These are phyloP conservation scores for Diploscapter pachys DNA, from an alignment of 1,140 invertebrate genomes.

Conservation along the genomic window DNA sequence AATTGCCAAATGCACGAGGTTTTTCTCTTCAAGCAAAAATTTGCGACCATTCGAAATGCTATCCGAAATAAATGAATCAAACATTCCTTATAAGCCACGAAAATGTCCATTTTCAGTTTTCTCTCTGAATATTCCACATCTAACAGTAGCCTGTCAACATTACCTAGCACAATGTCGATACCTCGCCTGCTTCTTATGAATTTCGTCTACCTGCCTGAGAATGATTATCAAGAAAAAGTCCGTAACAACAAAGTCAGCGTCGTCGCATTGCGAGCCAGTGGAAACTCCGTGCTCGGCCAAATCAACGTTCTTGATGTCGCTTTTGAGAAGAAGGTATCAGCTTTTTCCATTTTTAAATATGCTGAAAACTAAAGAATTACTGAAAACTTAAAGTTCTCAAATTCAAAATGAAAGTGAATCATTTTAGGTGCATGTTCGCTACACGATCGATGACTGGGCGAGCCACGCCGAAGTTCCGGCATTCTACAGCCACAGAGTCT, in stretches of 20 bases:
- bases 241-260: constrained; percentile 4
- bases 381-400: too few species aligned
- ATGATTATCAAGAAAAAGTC: constrained; percentile 1
- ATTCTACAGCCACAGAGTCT: constrained; percentile 13
- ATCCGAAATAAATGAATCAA: too few species aligned
- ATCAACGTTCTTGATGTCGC: constrained; percentile 18
- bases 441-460: constrained; percentile 15
- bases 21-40: not conserved
- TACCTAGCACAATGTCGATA: constrained; percentile 4
- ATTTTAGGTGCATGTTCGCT: not conserved
- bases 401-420: too few species aligned
- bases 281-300: constrained; percentile 14
- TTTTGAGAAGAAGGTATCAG: constrained; percentile 14
- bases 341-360: too few species aligned
- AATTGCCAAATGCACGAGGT: not conserved
- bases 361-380: too few species aligned
- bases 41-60: too few species aligned
- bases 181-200: constrained; percentile 17
- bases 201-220: constrained; percentile 12
- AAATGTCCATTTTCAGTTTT: not conserved
- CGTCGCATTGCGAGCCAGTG: constrained; percentile 9
- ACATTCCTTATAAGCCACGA: too few species aligned
- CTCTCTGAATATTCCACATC: not conserved
- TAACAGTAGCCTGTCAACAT: constrained; percentile 1
- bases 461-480: constrained; percentile 13